Evolutionary conservation across 2,113 vertebrate species (phyloP).

Genomic region (Coryphaenoides rupestris): DNA sequence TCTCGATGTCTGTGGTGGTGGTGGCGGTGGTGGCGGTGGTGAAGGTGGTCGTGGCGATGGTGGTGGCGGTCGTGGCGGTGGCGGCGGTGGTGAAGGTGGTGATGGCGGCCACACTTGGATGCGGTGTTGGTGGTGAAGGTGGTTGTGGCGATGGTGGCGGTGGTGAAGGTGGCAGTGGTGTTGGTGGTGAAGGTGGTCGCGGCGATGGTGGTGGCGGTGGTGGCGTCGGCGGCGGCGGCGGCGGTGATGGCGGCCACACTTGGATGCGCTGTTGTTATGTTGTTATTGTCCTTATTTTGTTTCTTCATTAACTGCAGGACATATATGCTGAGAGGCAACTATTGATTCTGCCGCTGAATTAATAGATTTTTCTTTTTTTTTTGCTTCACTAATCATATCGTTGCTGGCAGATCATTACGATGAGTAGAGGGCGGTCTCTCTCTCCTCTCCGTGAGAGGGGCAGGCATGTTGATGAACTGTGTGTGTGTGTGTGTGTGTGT

Average conservation of each 20-base stretch:
- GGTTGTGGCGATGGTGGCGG: too few species aligned
- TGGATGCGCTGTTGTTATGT: conserved; percentile 61
- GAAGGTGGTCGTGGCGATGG: too few species aligned
- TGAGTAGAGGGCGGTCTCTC: conserved; percentile 15
- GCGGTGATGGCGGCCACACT: conserved; percentile 62
- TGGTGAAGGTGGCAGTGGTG: too few species aligned
- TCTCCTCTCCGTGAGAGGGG: conserved; percentile 35
- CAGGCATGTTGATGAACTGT: conserved; percentile 24
- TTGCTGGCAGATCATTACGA: conserved; percentile 57
- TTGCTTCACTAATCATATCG: conserved; percentile 72
- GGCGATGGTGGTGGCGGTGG: too few species aligned
- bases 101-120: conserved; percentile 63
- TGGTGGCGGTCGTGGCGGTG: conserved; percentile 66
- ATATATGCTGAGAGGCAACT: conserved; percentile 69
- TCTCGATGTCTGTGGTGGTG: too few species aligned
- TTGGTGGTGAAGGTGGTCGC: too few species aligned
- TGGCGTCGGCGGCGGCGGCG: conserved; percentile 63
- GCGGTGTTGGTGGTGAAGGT: too few species aligned
- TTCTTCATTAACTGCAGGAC: conserved; percentile 73
- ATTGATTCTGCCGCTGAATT: conserved; percentile 68
- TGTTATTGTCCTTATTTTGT: conserved; percentile 62
- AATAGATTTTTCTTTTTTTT: conserved; percentile 69
- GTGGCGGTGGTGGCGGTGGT: too few species aligned
- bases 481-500: too few species aligned
- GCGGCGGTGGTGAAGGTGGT: conserved; percentile 62